These are phyloP conservation scores for Hydropsyche betteni DNA, from an alignment of 2,888 invertebrate species.

Conservation along the genomic window DNA sequence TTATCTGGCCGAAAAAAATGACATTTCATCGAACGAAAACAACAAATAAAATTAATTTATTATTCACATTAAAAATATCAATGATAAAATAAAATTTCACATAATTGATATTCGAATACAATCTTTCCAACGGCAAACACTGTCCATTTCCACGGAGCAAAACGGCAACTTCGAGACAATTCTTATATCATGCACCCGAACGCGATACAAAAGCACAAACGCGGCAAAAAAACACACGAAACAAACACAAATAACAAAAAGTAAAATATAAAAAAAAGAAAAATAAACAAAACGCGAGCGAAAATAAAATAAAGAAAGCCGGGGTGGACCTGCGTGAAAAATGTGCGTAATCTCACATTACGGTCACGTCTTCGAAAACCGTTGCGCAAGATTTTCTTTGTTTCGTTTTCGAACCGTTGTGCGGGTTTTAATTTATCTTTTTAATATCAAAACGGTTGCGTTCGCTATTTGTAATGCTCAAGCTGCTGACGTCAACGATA, in stretches of 20 bases:
- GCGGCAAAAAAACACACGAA: background rate
- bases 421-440: conserved; percentile 26
- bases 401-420: background rate
- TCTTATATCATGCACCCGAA: too few relatives aligned
- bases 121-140: too few relatives aligned
- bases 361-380: conserved; percentile 29
- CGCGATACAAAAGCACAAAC: background rate
- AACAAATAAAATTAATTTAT: too few relatives aligned
- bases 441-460: conserved; percentile 19
- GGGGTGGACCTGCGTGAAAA: conserved; percentile 19
- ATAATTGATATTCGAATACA: too few relatives aligned
- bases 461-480: conserved; percentile 20
- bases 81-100: too few relatives aligned
- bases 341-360: conserved; percentile 33
- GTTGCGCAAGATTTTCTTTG: conserved; percentile 32
- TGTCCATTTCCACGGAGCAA: too few relatives aligned
- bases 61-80: too few relatives aligned
- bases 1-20: too few relatives aligned
- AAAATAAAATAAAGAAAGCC: conserved; percentile 27
- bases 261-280: background rate
- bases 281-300: conserved; percentile 17
- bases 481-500: background rate
- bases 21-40: too few relatives aligned
- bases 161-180: too few relatives aligned
- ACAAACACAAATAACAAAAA: background rate